A percentile compares a stretch with the other conserved stretches of the same genome.
These are phyloP conservation scores for Plutella xylostella DNA, from an alignment of 2,888 invertebrate species.

Conservation along the genomic window DNA sequence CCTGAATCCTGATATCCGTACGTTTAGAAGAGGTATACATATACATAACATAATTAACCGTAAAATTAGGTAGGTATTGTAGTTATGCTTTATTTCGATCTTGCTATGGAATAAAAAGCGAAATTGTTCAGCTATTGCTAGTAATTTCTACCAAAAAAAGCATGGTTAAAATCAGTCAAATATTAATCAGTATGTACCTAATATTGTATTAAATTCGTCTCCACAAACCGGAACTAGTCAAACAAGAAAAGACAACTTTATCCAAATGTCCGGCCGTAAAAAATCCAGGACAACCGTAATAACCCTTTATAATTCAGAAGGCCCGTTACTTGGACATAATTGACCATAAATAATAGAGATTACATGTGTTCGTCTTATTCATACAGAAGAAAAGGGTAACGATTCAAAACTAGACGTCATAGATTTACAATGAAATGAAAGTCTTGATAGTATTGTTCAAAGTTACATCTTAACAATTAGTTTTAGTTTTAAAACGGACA, in stretches of 20 bases:
- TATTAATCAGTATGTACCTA: too few species aligned
- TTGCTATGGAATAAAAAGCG: too few species aligned
- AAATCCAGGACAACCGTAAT: slow-evolving; percentile 35
- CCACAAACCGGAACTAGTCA: too few species aligned
- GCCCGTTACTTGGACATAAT: slow-evolving; percentile 54
- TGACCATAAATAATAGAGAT: slow-evolving; percentile 63
- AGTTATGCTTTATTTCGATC: too few species aligned
- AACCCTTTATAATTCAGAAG: slow-evolving; percentile 38
- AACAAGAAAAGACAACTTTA: slow-evolving; percentile 38
- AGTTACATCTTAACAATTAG: slow-evolving; percentile 16
- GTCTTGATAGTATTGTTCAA: not conserved
- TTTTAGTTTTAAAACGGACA: slow-evolving; percentile 19
- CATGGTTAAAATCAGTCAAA: too few species aligned
- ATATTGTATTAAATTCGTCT: too few species aligned
- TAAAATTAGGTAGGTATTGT: too few species aligned
- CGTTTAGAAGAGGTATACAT: too few species aligned
- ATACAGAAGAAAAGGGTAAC: slow-evolving; percentile 29
- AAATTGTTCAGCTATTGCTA: too few species aligned
- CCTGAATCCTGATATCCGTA: too few species aligned
- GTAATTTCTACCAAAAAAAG: too few species aligned
- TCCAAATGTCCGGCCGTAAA: slow-evolving; percentile 34
- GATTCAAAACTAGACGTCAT: slow-evolving; percentile 9
- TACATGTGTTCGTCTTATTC: slow-evolving; percentile 54
- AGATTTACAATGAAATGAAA: not conserved
- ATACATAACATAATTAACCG: too few species aligned